Base-by-base conservation (phyloP, 2,888 invertebrate species). In the Unio delphinus region DNA sequence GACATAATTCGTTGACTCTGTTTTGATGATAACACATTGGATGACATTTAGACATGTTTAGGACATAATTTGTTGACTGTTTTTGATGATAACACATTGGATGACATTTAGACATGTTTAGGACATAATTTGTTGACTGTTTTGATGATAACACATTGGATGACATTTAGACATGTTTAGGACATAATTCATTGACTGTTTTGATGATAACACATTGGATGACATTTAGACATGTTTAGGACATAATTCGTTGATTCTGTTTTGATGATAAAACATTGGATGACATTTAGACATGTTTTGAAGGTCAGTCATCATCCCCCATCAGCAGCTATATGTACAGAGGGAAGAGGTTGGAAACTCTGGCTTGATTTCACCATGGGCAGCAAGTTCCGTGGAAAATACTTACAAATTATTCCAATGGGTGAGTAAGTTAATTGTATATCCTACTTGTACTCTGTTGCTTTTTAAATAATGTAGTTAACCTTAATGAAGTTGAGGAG, bases 341-440 rank as follows among this genome's bases (percentile, higher is more conserved):
- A 98, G 91, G 97, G 98, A 20, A 91, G 92, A 77, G 93, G 93
- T 59, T 99, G 99, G 99, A 93, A 93, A 80, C 95, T 95, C 90
- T 98, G 97, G 96, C 99, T 99, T 91, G 99, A 99, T 92, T 99
- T 99, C 92, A 97, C 98, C 62, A 98, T 99, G 98, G 96, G 97
- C 72, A 97, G 97, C 88, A 99, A 99, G 92, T 99, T 99, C 91
- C 93, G 99, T 75, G 99, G 99, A 80, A 99, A 99, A 92, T 99
- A 99, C 91, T 93, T 99, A 75, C 91, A 90, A 75, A 93, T 94
- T 73, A 92, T 92, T 72, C 93, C 93, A n/a, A 88, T 93, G 74
- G 94, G 93, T 88, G 58, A 26, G 70, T 72, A 58, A 17, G 18
- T 11, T 20, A 58, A 11, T 11, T 45, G 11, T 8, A 45, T 11